Conservation (phyloP, 92 coral and sea anemone species). For the Desmophyllum pertusum region DNA sequence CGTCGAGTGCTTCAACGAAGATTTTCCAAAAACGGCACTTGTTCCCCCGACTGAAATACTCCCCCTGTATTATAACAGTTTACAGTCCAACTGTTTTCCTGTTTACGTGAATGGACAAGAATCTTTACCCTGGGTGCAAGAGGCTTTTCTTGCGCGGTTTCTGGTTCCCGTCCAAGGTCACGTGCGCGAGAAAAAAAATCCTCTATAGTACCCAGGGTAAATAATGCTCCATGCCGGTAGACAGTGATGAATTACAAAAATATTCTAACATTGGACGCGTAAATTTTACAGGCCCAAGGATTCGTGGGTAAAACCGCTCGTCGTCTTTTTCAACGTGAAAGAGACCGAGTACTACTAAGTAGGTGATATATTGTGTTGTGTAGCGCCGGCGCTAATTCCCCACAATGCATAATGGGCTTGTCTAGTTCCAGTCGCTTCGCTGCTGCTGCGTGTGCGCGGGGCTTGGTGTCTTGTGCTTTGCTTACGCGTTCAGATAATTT, state of each 20-base stretch:
- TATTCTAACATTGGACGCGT: not conserved
- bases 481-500: constrained; percentile 26
- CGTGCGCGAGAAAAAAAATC: not conserved
- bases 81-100: too few species aligned
- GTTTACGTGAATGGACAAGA: not conserved
- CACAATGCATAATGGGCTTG: constrained; percentile 9
- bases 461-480: not conserved
- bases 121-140: too few species aligned
- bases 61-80: too few species aligned
- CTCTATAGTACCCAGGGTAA: too few species aligned
- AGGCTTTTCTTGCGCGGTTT: too few species aligned
- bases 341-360: constrained; percentile 2
- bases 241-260: constrained; percentile 8
- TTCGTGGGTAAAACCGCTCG: not conserved
- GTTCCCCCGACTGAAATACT: not conserved
- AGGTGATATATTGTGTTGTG: not conserved
- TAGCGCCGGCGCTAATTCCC: constrained; percentile 59
- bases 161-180: too few species aligned
- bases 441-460: constrained; percentile 19
- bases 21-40: not conserved
- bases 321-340: not conserved
- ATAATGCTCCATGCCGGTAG: not conserved
- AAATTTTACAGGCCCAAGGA: not conserved
- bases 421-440: constrained; percentile 16
- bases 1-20: not conserved